Conservation (phyloP, 2,888 invertebrate genomes). For the Marasmarcha lunaedactyla region DNA sequence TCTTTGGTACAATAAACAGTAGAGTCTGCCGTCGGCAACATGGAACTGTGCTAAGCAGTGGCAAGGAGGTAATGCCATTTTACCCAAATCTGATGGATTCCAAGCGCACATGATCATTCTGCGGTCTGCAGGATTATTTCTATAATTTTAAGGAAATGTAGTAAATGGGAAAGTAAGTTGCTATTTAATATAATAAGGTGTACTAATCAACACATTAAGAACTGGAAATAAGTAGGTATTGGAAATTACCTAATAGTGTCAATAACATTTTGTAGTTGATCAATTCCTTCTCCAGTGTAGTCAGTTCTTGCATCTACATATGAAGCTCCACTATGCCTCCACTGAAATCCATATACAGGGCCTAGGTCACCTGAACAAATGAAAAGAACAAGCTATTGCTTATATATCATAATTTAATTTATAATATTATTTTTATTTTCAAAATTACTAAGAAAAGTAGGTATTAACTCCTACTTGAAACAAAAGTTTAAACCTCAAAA, state of each 20-base stretch:
- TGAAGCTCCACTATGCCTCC: slow-evolving; percentile 96
- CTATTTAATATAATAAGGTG: too few species aligned
- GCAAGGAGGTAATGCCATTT: slow-evolving; percentile 97
- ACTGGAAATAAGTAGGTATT: too few species aligned
- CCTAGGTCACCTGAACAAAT: slow-evolving; percentile 83
- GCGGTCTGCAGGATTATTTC: slow-evolving; percentile 84
- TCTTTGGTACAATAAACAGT: slow-evolving; percentile 94
- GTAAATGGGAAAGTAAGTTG: not conserved
- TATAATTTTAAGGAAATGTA: slow-evolving; percentile 14
- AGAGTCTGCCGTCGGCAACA: slow-evolving; percentile 85
- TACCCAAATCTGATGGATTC: slow-evolving; percentile 89
- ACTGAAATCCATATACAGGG: slow-evolving; percentile 98
- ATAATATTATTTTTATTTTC: too few species aligned
- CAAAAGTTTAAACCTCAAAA: too few species aligned
- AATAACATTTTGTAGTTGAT: slow-evolving; percentile 88
- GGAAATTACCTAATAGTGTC: slow-evolving; percentile 79
- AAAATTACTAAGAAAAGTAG: too few species aligned
- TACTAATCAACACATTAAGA: too few species aligned
- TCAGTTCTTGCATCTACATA: slow-evolving; percentile 86
- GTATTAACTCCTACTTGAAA: too few species aligned
- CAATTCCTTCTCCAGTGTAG: slow-evolving; percentile 88
- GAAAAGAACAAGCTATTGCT: not conserved
- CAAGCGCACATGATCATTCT: slow-evolving; percentile 95
- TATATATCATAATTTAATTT: not conserved
- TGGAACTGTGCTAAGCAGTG: slow-evolving; percentile 96